Evolutionary conservation across 2,888 invertebrate genomes (phyloP).

Genomic region (Bembecia ichneumoniformis): DNA sequence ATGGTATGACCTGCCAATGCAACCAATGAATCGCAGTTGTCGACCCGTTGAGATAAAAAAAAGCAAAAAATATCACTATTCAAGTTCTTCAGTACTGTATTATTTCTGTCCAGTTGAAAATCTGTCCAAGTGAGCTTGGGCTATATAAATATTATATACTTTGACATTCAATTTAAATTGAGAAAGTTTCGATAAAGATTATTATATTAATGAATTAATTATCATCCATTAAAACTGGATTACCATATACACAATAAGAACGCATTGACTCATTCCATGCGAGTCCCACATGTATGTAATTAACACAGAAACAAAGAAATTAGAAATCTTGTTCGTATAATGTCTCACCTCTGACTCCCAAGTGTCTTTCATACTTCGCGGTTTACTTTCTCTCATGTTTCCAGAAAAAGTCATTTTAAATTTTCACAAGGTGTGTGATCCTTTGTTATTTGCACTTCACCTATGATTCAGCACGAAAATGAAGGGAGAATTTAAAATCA

Average conservation of each 20-base stretch:
- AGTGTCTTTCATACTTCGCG: conserved; percentile 52
- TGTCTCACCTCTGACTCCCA: conserved; percentile 66
- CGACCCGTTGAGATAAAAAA: too few relatives aligned
- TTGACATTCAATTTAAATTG: too few relatives aligned
- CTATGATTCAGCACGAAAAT: too few relatives aligned
- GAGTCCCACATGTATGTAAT: conserved; percentile 25
- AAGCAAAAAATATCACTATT: too few relatives aligned
- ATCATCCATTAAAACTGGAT: background rate
- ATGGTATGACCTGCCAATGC: too few relatives aligned
- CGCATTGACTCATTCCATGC: conserved; percentile 35
- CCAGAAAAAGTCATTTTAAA: conserved; percentile 57
- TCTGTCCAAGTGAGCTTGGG: too few relatives aligned
- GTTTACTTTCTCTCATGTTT: conserved; percentile 63
- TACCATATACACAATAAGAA: conserved; percentile 23
- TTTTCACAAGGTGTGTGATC: conserved; percentile 15
- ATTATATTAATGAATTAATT: background rate
- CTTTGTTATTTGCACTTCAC: conserved; percentile 1
- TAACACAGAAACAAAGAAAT: conserved; percentile 1
- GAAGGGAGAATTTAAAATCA: conserved; percentile 8
- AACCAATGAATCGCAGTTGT: too few relatives aligned
- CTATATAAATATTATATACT: too few relatives aligned
- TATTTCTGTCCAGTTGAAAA: too few relatives aligned
- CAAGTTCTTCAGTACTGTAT: too few relatives aligned
- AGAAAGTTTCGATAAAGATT: too few relatives aligned
- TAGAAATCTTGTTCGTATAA: background rate